Percentiles rank a stretch among this genome's conserved stretches.
Conservation (phyloP, 2,888 invertebrate genomes). For the Oxyteleia sp. region DNA sequence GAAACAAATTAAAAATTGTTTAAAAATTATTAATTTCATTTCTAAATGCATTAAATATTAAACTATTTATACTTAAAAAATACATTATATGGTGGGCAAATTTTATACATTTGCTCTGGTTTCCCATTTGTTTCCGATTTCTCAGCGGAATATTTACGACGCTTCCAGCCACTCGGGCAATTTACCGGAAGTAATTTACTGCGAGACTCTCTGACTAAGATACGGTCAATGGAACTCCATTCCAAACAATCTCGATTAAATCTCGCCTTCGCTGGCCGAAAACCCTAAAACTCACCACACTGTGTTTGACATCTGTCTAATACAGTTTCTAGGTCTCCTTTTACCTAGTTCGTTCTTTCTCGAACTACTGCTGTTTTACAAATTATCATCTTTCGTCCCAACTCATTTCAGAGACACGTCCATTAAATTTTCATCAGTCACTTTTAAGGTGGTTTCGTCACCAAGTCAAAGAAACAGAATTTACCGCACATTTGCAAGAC, state of each 20-base stretch:
- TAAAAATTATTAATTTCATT: too few species aligned
- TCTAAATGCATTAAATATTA: too few species aligned
- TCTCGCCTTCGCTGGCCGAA: conserved; percentile 55
- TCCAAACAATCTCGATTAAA: conserved; percentile 70
- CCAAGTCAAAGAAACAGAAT: too few species aligned
- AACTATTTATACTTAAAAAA: too few species aligned
- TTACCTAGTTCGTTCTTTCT: conserved; percentile 23
- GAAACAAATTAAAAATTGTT: too few species aligned
- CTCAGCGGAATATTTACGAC: conserved; percentile 62
- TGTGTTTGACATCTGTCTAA: conserved; percentile 62
- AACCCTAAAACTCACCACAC: conserved; percentile 32
- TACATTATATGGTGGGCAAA: too few species aligned
- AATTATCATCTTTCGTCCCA: too few species aligned
- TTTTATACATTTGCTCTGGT: conserved; percentile 5
- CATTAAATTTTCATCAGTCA: too few species aligned
- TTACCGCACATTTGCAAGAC: too few species aligned
- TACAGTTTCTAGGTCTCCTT: conserved; percentile 41
- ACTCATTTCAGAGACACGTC: too few species aligned
- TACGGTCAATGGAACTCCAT: conserved; percentile 71
- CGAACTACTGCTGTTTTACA: too few species aligned
- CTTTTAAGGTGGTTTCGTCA: too few species aligned
- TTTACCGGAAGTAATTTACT: conserved; percentile 69
- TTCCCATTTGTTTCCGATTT: conserved; percentile 61
- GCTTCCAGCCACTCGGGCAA: conserved; percentile 34
- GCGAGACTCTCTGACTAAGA: conserved; percentile 67